A percentile compares a stretch with the other conserved stretches of the same genome.
phyloP scores from a whole-genome alignment of 2,888 invertebrate species.

The Perithous albicinctus region DNA sequence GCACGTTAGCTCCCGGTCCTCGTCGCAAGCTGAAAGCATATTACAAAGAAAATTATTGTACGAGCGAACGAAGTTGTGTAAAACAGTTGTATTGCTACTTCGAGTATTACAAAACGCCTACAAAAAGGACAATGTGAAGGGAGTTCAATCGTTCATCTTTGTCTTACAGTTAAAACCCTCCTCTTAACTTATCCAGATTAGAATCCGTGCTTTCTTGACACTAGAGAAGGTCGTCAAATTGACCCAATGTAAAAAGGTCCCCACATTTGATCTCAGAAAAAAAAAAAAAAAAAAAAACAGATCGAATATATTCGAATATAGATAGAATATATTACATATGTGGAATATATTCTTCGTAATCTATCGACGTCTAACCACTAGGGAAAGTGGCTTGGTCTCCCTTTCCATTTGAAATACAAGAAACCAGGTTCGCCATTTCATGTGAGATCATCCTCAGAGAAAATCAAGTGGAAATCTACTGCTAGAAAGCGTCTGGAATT shows the following conservation, averaged over 20 bases:
- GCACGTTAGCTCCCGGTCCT: slow-evolving; percentile 96
- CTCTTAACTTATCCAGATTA: not conserved
- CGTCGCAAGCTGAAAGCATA: slow-evolving; percentile 90
- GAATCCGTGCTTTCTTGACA: too few species aligned
- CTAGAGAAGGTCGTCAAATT: too few species aligned
- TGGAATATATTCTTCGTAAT: too few species aligned
- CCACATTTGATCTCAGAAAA: too few species aligned
- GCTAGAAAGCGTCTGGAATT: not conserved
- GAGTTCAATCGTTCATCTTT: not conserved
- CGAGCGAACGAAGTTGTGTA: not conserved
- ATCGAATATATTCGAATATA: too few species aligned
- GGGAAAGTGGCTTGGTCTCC: not conserved
- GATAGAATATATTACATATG: too few species aligned
- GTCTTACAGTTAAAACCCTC: not conserved
- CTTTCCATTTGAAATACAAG: not conserved
- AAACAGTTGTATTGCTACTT: not conserved
- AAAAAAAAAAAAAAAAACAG: too few species aligned
- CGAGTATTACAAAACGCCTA: too few species aligned
- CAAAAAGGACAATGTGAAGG: too few species aligned
- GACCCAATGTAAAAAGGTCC: too few species aligned
- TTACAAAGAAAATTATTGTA: slow-evolving; percentile 17
- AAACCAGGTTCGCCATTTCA: not conserved
- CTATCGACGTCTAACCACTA: too few species aligned
- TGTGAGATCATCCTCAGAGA: not conserved
- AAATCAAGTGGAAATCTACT: not conserved